Base-by-base conservation (phyloP, 1,140 invertebrate species). In the Brachionus calyciflorus region DNA sequence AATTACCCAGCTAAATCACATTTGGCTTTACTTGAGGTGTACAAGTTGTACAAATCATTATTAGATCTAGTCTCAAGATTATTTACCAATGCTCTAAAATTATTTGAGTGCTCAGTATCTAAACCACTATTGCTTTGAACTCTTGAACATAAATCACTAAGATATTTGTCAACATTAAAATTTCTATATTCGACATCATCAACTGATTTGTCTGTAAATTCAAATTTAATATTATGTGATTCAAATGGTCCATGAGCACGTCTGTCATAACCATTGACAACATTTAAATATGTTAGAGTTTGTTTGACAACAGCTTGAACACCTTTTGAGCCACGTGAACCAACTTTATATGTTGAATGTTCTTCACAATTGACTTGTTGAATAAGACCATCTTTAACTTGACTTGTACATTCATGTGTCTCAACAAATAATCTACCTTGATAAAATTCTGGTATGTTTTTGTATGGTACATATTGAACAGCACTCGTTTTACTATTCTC, bases 231-330 rank as follows among this genome's bases (percentile, higher is more conserved):
- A 53, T 55, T 51, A 6, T 33, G n/a, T 3, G 46, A 40, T 33
- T 49, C 48, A 55, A 73, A 55, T 21, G 69, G 51, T 12, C 69
- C 69, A 12, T 51, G 69, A 10, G 69, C 69, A 28, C 46, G 28
- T 55, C 51, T 73, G 26, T 73, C 51, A 51, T 33, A 51, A 6
- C 69, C 69, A 49, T 21, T 19, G 6, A 28, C 37, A 17, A 9
- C 24, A 24, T 17, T 40, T 28, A 51, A 37, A 49, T 51, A 73
- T 73, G 14, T 55, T n/a, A 73, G 46, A 12, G 46, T n/a, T 55
- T 73, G 69, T 73, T 30, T 73, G 14, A 73, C 69, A 21, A 51
- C 28, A n/a, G 69, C 69, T 73, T 73, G 69, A 51, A 24, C 69
- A 55, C 69, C 69, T 49, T 55, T 55, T 21, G 49, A 19, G 26